Evolutionary conservation across 2,888 invertebrate species (phyloP), one percentile per base, ranked within the genome.

Genomic region (Dryomyza anilis): DNA sequence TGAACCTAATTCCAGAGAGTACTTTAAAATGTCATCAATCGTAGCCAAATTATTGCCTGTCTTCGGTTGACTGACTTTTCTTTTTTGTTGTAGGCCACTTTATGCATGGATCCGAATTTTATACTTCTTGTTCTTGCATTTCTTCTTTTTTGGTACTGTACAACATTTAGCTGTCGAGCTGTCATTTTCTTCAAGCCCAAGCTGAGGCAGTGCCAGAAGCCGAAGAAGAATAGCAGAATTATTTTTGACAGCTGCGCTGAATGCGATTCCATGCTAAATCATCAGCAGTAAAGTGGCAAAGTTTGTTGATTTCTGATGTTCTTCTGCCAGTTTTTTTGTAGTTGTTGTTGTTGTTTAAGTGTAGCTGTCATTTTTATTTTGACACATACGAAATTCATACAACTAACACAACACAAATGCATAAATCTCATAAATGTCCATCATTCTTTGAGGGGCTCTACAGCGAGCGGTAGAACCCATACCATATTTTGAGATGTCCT

Each of bases 381-480:
- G 25, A 25, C 50, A 19, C 21, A 12, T 23, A 19, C 36, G n/a
- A n/a, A n/a, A n/a, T n/a, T 12, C 19, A 33, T 36, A 21, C 36
- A 21, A 16, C 8, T 16, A 21, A n/a, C 19, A 19, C 25, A 27
- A 19, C 45, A 45, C 29, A 45, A 45, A 46, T 58, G 58, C 29
- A 58, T 46, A 27, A 58, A 46, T 58, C 58, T 46, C 45, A 43
- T 58, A 58, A 30, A 58, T 46, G 58, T 46, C 58, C 58, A 58
- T 58, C 58, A 58, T 58, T 58, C 46, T n/a, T n/a, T n/a, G n/a
- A n/a, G n/a, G n/a, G n/a, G n/a, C n/a, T n/a, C n/a, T n/a, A n/a
- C n/a, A n/a, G n/a, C n/a, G n/a, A n/a, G n/a, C n/a, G n/a, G n/a
- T n/a, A n/a, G n/a, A n/a, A n/a, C n/a, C n/a, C n/a, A n/a, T n/a